Base-by-base conservation (phyloP, 2,797 vertebrate species). In the Molossus alvarezi region DNA sequence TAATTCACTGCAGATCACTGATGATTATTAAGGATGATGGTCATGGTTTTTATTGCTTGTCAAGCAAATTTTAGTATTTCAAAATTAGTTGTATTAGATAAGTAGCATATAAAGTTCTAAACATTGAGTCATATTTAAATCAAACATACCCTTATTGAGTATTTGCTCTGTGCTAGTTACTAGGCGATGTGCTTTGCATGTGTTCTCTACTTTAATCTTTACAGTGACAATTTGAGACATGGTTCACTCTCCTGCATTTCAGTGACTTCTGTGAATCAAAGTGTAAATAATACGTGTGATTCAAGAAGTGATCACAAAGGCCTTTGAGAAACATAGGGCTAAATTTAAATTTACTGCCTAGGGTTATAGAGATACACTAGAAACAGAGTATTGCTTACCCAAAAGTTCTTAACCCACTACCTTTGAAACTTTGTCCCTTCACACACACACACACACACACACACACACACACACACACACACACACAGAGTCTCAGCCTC, bases 61-160 rank as follows among this genome's bases (percentile, higher is more conserved):
- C 99, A 98, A 98, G 99, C 98, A 99, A 98, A 95, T 23, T 62
- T 17, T 69, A 33, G 13, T 37, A 95, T 88, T 88, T 93, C 60
- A 55, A 89, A 94, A 91, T 93, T 90, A 88, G 29, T 89, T 79
- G 58, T 71, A 90, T 64, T 76, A 87, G 33, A 77, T 91, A 67
- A 95, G 82, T 7, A 89, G 80, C 25, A 29, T 88, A 33, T 69
- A 88, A 91, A 95, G 12, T 65, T 84, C 51, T 82, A 86, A 53
- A 95, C 80, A 64, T 45, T 79, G 62, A 84, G 29, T 93, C 41
- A 79, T 79, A 91, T 96, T 95, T 83, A 82, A 95, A 81, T 45
- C 64, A 77, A 92, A 60, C 17, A 76, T 58, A 23, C 1, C 5
- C 76, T 79, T 71, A 53, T 12, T 71, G 55, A 29, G 25, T 37